Percentiles rank a stretch among this genome's conserved stretches.
Evolutionary conservation across 2,888 invertebrate species (phyloP).

Genomic region (Cantharis lateralis): DNA sequence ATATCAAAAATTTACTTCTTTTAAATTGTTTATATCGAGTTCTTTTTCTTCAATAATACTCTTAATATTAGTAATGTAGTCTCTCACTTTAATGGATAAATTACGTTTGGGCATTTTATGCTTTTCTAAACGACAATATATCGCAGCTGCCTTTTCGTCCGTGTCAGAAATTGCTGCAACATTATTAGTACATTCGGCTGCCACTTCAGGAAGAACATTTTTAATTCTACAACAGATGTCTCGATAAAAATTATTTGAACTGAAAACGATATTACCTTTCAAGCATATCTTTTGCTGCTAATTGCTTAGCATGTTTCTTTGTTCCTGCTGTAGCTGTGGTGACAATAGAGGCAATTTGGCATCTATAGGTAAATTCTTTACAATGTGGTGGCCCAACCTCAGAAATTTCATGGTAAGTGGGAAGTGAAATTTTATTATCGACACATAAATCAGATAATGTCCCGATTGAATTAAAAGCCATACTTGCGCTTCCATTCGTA

Average conservation of each 20-base stretch:
- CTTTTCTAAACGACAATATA: not conserved
- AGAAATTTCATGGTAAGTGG: slow-evolving; percentile 61
- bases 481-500: slow-evolving; percentile 29
- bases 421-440: slow-evolving; percentile 57
- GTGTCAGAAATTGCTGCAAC: slow-evolving; percentile 28
- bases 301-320: slow-evolving; percentile 69
- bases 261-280: slow-evolving; percentile 36
- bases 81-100: slow-evolving; percentile 34
- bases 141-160: slow-evolving; percentile 13
- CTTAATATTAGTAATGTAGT: slow-evolving; percentile 41
- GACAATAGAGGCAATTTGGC: slow-evolving; percentile 59
- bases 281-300: slow-evolving; percentile 60
- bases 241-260: not conserved
- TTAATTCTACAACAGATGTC: slow-evolving; percentile 34
- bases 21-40: slow-evolving; percentile 37
- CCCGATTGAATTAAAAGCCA: slow-evolving; percentile 40
- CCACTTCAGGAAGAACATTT: slow-evolving; percentile 39
- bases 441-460: slow-evolving; percentile 55
- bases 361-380: slow-evolving; percentile 65
- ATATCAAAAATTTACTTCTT: slow-evolving; percentile 29
- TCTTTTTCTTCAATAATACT: slow-evolving; percentile 41
- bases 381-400: slow-evolving; percentile 72
- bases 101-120: slow-evolving; percentile 12
- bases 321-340: slow-evolving; percentile 64
- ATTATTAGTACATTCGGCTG: slow-evolving; percentile 19